Percentiles rank a stretch among this genome's conserved stretches.
These are phyloP conservation scores for Prenolepis imparis DNA, from an alignment of 2,888 invertebrate genomes.

Conservation along the genomic window DNA sequence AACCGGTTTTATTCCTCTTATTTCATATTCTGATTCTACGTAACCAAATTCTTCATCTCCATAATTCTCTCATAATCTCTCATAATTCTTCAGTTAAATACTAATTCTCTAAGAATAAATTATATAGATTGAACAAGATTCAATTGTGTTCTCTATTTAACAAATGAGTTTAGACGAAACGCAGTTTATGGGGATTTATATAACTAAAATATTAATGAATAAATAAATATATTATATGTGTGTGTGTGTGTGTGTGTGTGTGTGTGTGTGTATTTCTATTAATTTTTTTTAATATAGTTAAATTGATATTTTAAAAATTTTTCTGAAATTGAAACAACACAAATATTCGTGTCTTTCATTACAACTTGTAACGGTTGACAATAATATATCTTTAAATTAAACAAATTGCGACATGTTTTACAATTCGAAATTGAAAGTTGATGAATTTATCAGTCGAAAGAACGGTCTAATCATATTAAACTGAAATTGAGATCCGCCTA, in stretches of 20 bases:
- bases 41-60: not conserved
- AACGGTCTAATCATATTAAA: not conserved
- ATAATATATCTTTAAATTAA: not conserved
- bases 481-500: constrained; percentile 2
- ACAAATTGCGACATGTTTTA: not conserved
- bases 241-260: no score
- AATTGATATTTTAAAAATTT: not conserved
- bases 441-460: not conserved
- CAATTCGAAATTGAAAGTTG: not conserved
- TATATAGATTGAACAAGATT: not conserved
- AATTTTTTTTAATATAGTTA: not conserved
- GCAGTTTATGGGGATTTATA: not conserved
- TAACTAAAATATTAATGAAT: not conserved
- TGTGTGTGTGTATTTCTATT: not conserved
- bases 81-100: not conserved
- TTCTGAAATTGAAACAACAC: not conserved
- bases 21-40: not conserved
- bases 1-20: not conserved
- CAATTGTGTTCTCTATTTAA: not conserved
- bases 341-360: not conserved
- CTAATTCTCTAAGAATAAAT: not conserved
- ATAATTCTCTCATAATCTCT: no score
- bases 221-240: no score
- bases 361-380: not conserved
- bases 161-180: not conserved